phyloP scores from a whole-genome alignment of 2,888 invertebrate species.

The Himalopsyche kuldschensis region DNA sequence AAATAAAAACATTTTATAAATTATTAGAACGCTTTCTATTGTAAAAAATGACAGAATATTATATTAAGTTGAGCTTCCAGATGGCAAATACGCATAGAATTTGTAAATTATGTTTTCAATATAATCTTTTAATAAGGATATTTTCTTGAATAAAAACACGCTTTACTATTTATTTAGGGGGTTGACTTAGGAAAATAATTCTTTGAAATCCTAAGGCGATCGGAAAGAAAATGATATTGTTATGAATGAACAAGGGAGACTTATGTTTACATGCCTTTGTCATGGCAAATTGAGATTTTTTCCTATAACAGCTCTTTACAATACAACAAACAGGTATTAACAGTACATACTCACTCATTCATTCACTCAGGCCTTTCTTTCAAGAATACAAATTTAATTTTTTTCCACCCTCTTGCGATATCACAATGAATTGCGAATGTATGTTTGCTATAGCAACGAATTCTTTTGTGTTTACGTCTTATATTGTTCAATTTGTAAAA shows the following conservation, averaged over 20 bases:
- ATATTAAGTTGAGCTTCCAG: no score
- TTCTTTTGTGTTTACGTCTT: constrained; percentile 31
- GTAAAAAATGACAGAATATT: no score
- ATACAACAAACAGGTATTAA: not conserved
- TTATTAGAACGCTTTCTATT: no score
- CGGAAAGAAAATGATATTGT: constrained; percentile 32
- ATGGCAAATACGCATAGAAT: no score
- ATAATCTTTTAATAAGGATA: not conserved
- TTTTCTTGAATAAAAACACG: not conserved
- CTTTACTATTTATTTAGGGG: not conserved
- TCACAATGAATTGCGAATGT: constrained; percentile 30
- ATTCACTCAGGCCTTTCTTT: constrained; percentile 37
- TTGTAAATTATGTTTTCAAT: not conserved
- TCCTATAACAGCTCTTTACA: constrained; percentile 29
- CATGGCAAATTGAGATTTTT: constrained; percentile 40
- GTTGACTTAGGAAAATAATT: constrained; percentile 30
- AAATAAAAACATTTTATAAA: no score
- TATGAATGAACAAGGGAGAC: constrained; percentile 17
- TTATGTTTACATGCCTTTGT: constrained; percentile 39
- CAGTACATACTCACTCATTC: constrained; percentile 20
- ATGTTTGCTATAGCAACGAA: constrained; percentile 32
- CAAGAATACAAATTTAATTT: constrained; percentile 38
- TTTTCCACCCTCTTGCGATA: constrained; percentile 22
- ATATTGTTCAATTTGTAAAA: constrained; percentile 35
- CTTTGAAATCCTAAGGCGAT: constrained; percentile 34